Evolutionary conservation across 2,888 invertebrate genomes (phyloP), one percentile per base, ranked within the genome.

Genomic region (Exephanes ischioxanthus): DNA sequence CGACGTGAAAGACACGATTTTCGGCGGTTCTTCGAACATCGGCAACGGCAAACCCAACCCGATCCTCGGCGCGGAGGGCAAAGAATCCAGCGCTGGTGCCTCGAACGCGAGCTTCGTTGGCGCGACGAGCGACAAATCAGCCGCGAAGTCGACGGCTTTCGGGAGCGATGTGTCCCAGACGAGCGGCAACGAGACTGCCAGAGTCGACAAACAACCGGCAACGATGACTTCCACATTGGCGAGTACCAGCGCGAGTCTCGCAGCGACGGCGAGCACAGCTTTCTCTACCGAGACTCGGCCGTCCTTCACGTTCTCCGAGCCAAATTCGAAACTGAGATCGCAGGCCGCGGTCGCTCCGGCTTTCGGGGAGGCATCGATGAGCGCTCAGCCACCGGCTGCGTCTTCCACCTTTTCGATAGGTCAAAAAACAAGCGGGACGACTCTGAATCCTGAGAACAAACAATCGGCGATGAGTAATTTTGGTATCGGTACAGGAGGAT

Each of bases 221-320:
- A 51, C 75, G 22, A 26, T 71, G 14, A 6, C 73, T 1, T 51
- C 77, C 16, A 48, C 68, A 19, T 48, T 71, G 22, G 63, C 83
- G 30, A 75, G 30, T 33, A 19, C 84, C 14, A 76, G 26, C 6
- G 16, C 67, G 14, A 55, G 19, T 26, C 55, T 53, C n/a, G 6
- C 55, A 7, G 30, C 61, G 16, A 63, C 63, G 4, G 14, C n/a
- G 14, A 75, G 11, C 63, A 3, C 75, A 1, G 51, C 66, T 67
- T 41, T 61, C 61, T 41, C 78, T 11, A 22, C 67, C 0, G 61
- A 70, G 22, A 45, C 84, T 37, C 84, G 85, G 76, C 71, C 88
- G 30, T 78, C 87, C 3, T 91, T 90, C 55, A 86, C 89, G 1
- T 91, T 91, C 85, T 82, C 86, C 30, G 76, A 83, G 7, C 79